Base-by-base conservation (phyloP, 2,113 vertebrate species). In the Arothron firmamentum region DNA sequence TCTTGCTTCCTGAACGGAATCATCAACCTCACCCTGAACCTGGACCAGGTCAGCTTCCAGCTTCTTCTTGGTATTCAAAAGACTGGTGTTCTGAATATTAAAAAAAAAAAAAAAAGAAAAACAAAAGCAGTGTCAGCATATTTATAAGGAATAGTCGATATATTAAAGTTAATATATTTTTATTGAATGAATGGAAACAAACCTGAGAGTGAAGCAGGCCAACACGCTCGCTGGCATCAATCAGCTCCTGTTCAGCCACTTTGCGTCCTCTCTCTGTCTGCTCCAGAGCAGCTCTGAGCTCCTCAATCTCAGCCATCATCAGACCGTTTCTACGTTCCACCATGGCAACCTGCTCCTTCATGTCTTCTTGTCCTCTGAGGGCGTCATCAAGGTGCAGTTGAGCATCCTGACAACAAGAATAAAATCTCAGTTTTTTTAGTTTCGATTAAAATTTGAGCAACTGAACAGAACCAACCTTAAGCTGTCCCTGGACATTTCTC, bases 121-220 rank as follows among this genome's bases (percentile, higher is more conserved):
- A n/a, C n/a, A n/a, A n/a, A 38, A 38, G 34, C 11, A 38, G 34
- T 38, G 9, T 38, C 3, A 38, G 34, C 34, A 38, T 38, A 3
- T 28, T 28, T 28, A 28, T 28, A 28, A 28, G 6, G 28, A 28
- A 28, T 28, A 28, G 28, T n/a, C n/a, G 25, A 28, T 28, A 28
- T 28, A n/a, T n/a, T n/a, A n/a, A n/a, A n/a, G n/a, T 11, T 38
- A 10, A 38, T 38, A 11, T 12, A 11, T 2, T 38, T 11, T 1
- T 13, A 6, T 15, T 21, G 34, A 56, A 16, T 41, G 14, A 25
- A 51, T 3, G 31, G 34, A 38, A 38, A 2, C 34, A 43, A 49
- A 96, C 95, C 90, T 96, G 94, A 17, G 88, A 93, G 25, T 97
- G 94, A 3, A 97, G 91, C n/a, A 97, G 92, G 65, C 94, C 92